These are phyloP conservation scores for Zaprionus vittiger DNA, from an alignment of 1,140 invertebrate genomes.

Conservation along the genomic window DNA sequence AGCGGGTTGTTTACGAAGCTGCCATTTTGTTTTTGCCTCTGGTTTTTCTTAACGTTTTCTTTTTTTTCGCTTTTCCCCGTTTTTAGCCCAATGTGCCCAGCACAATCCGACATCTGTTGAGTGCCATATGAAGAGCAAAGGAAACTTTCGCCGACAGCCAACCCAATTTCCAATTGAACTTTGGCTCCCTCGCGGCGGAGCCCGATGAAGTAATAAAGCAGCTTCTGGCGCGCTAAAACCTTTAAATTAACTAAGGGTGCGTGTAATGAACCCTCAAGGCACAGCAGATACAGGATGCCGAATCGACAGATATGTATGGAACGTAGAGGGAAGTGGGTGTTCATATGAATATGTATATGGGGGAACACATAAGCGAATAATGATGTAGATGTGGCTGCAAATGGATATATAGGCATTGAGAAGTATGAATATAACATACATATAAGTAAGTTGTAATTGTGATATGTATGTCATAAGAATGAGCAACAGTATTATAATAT, in stretches of 20 bases:
- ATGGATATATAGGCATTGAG: no score
- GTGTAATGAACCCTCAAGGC: slow-evolving; percentile 2
- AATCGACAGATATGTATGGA: background rate
- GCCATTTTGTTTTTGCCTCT: slow-evolving; percentile 50
- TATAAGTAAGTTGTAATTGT: no score
- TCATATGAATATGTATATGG: background rate
- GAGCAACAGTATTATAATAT: no score
- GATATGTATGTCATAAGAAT: no score
- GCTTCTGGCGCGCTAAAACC: slow-evolving; percentile 1
- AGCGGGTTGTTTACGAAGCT: slow-evolving; percentile 76
- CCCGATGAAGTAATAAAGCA: slow-evolving; percentile 20
- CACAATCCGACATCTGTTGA: slow-evolving; percentile 56
- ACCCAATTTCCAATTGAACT: slow-evolving; percentile 50
- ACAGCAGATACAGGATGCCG: background rate
- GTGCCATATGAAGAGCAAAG: slow-evolving; percentile 40
- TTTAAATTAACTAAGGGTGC: slow-evolving; percentile 33
- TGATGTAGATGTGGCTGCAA: no score
- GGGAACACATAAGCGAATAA: no score
- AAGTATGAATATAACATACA: no score
- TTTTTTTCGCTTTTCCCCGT: slow-evolving; percentile 1
- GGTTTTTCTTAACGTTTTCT: background rate
- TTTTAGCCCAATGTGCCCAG: slow-evolving; percentile 31
- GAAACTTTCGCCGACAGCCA: slow-evolving; percentile 24
- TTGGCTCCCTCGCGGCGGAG: slow-evolving; percentile 2
- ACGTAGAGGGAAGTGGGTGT: background rate